Percentiles rank a stretch among this genome's conserved stretches.
These are phyloP conservation scores for Dipodomys merriami DNA, from an alignment of 2,113 vertebrate species.

Conservation along the genomic window DNA sequence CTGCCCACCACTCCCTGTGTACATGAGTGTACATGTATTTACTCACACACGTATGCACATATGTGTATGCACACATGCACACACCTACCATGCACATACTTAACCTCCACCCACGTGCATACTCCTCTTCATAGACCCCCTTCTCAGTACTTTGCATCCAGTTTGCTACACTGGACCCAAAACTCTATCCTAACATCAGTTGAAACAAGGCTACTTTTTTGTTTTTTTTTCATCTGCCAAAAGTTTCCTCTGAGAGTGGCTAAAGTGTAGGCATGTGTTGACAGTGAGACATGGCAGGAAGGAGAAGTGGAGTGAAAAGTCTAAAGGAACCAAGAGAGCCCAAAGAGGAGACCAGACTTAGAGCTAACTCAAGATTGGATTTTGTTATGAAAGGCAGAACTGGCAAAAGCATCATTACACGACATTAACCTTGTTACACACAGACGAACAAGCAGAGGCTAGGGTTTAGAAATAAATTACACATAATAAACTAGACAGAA, in stretches of 20 bases:
- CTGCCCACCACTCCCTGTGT: background rate
- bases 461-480: constrained; percentile 84
- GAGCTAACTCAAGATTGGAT: constrained; percentile 76
- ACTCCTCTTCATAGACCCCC: background rate
- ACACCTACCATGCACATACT: too few relatives aligned
- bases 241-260: constrained; percentile 51
- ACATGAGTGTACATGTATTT: too few relatives aligned
- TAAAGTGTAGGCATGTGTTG: constrained; percentile 45
- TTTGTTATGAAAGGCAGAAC: constrained; percentile 81
- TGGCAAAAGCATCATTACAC: constrained; percentile 81
- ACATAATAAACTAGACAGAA: constrained; percentile 80
- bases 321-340: constrained; percentile 70
- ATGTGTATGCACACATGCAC: too few relatives aligned
- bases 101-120: too few relatives aligned
- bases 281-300: constrained; percentile 15
- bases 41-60: background rate
- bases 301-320: constrained; percentile 53
- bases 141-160: background rate
- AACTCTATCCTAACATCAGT: background rate
- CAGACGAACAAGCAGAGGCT: constrained; percentile 82
- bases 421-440: constrained; percentile 85
- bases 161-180: background rate
- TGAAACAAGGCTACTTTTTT: background rate
- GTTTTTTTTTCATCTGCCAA: constrained; percentile 55
- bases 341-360: constrained; percentile 74